Conservation (phyloP, 2,113 vertebrate species). For the Chrysochloris asiatica region DNA sequence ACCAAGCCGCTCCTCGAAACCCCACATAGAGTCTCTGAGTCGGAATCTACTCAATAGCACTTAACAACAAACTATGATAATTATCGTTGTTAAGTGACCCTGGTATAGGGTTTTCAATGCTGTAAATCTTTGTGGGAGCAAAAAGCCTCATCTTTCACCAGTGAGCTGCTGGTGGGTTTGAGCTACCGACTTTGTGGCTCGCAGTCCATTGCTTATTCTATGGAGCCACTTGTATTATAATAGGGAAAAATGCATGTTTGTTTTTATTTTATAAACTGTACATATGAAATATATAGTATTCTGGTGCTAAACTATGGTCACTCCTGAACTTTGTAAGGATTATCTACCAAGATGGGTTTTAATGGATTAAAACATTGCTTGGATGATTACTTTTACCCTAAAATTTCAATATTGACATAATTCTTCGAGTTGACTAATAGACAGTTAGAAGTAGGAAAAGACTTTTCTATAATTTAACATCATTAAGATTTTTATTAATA, state of each 20-base stretch:
- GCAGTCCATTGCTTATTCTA: too few species aligned
- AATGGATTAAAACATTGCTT: constrained; percentile 38
- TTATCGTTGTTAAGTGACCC: too few species aligned
- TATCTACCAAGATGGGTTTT: background rate
- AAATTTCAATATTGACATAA: background rate
- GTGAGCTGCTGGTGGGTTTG: too few species aligned
- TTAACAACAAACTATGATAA: too few species aligned
- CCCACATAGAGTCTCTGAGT: too few species aligned
- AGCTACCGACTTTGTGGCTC: too few species aligned
- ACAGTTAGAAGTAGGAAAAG: constrained; percentile 19
- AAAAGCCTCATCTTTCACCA: too few species aligned
- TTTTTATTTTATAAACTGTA: background rate
- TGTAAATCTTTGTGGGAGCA: too few species aligned
- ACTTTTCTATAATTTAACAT: constrained; percentile 29
- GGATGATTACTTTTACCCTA: background rate
- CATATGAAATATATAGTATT: background rate
- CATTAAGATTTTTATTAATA: background rate
- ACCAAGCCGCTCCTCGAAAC: too few species aligned
- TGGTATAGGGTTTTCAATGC: too few species aligned
- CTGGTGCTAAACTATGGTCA: background rate
- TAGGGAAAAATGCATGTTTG: background rate
- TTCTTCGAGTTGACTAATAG: constrained; percentile 19
- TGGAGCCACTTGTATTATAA: too few species aligned
- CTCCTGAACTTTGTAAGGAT: constrained; percentile 27
- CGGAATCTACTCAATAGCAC: too few species aligned